Base-by-base conservation (phyloP, 1,140 invertebrate species). In the Ceratoteleas bidentatus region DNA sequence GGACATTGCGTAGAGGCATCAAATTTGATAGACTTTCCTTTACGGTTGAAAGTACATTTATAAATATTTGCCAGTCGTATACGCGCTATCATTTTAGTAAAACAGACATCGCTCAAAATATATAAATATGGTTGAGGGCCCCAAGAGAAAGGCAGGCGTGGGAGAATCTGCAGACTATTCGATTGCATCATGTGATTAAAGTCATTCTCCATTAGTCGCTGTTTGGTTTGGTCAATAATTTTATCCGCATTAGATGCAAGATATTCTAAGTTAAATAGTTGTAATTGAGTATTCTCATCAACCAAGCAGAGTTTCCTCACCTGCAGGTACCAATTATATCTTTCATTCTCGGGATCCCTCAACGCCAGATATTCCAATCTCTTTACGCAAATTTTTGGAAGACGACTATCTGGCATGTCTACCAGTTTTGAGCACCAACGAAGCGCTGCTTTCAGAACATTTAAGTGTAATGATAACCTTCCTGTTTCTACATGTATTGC, bases 271-370 rank as follows among this genome's bases (percentile, higher is more conserved):
- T 2, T 9, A n/a, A 57, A 9, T 5, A 38, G 36, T 5, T 38
- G n/a, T n/a, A n/a, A n/a, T 38, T 9, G 36, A 38, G 36, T 57
- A n/a, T 15, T 33, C 24, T 5, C n/a, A n/a, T 40, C 54, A 3
- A 40, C 14, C 33, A 57, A n/a, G 34, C 54, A 57, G 13, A 57
- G 54, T 11, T 40, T 40, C 40, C 34, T 57, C 1, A 57, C 13
- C 34, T 57, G 54, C 54, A 57, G 10, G 33, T 38, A 7, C 54
- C 57, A 60, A 45, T 60, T 60, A 11, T 45, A 60, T 11, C 40
- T 60, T 9, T 24, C 38, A 7, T 45, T 45, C 8, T 10, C 15
- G 24, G 57, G 57, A 4, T 15, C 15, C 8, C 5, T n/a, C 4
- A 24, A 11, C 7, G 57, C 40, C 24, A 60, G 10, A 2, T 1